Evolutionary conservation across 2,888 invertebrate species (phyloP).

Genomic region (Zaprionus bogoriensis): DNA sequence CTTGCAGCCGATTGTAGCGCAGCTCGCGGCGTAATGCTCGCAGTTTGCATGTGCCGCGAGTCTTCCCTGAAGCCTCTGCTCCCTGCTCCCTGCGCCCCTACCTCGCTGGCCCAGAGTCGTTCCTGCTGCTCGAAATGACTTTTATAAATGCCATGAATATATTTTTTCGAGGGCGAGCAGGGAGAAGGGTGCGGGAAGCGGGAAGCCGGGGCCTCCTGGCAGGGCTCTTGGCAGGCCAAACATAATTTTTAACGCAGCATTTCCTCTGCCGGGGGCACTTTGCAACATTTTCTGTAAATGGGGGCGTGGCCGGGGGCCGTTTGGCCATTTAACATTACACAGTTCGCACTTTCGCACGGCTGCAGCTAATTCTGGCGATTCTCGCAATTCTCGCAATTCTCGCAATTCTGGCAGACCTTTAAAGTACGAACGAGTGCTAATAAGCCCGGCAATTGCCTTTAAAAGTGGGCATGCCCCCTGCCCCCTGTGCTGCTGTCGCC

Average conservation of each 20-base stretch:
- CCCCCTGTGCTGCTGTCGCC: neutral
- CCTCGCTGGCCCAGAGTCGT: neutral
- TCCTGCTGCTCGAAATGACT: constrained; percentile 62
- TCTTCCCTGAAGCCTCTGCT: neutral
- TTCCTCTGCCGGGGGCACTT: constrained; percentile 48
- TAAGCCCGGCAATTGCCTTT: constrained; percentile 59
- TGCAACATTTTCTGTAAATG: constrained; percentile 31
- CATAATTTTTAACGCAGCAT: constrained; percentile 74
- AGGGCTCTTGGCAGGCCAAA: constrained; percentile 16
- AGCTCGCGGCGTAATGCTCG: constrained; percentile 43
- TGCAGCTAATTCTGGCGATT: constrained; percentile 52
- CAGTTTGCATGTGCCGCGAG: constrained; percentile 52
- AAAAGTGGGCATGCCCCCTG: constrained; percentile 25
- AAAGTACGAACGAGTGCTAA: constrained; percentile 58
- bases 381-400: too few species aligned
- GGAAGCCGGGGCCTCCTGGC: too few species aligned
- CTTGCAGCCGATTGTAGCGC: constrained; percentile 38
- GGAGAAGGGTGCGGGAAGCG: neutral
- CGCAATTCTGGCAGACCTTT: constrained; percentile 38
- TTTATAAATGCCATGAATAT: constrained; percentile 74
- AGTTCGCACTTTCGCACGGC: constrained; percentile 50
- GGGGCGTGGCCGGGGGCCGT: neutral
- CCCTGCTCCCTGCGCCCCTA: neutral
- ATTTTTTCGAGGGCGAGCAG: constrained; percentile 3
- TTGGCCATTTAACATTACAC: constrained; percentile 49